These are phyloP conservation scores for Meloidogyne hapla DNA, from an alignment of 1,140 invertebrate species.

Conservation along the genomic window DNA sequence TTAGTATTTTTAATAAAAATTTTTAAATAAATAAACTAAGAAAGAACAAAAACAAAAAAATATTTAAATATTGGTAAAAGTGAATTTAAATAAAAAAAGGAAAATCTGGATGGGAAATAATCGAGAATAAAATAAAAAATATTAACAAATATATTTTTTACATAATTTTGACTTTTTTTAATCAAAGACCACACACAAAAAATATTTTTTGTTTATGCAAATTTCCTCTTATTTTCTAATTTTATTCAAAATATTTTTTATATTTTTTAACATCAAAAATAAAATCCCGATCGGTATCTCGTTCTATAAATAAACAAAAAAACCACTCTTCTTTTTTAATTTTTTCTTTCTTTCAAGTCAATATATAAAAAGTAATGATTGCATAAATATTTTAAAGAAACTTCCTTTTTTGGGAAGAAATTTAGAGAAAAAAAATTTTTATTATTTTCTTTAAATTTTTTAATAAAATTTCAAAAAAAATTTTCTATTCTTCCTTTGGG, in stretches of 20 bases:
- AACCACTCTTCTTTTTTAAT: no score
- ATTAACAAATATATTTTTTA: not conserved
- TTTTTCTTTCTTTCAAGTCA: no score
- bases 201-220: not conserved
- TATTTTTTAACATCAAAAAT: conserved; percentile 1
- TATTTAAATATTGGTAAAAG: no score
- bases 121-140: not conserved
- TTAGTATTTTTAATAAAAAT: not conserved
- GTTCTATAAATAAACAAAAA: not conserved
- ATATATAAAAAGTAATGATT: no score
- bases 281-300: not conserved
- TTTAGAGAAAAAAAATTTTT: not conserved
- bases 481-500: not conserved
- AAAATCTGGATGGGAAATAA: no score
- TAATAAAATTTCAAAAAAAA: not conserved
- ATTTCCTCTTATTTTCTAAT: not conserved
- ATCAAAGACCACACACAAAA: conserved; percentile 3
- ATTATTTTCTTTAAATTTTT: not conserved
- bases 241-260: not conserved
- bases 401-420: no score
- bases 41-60: no score
- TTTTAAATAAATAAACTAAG: not conserved
- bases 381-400: no score
- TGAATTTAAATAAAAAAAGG: not conserved
- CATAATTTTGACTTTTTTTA: not conserved